phyloP scores from a whole-genome alignment of 2,113 vertebrate species.

The Syngnathus floridae region DNA sequence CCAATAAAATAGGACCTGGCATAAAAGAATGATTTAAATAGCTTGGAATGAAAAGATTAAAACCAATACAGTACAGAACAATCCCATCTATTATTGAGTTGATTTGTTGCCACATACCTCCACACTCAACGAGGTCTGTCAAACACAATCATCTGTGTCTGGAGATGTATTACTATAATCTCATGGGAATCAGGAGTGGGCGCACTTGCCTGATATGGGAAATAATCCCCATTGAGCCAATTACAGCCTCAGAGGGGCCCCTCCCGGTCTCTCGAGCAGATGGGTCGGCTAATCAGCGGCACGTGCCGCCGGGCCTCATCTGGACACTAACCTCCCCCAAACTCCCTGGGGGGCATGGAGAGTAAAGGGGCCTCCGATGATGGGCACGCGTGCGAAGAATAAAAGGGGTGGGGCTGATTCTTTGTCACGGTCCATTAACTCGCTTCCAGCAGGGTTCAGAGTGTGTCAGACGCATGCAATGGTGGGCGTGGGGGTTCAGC shows the following conservation, averaged over 20 bases:
- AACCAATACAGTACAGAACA: background rate
- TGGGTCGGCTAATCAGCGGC: slow-evolving; percentile 60
- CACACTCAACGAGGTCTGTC: slow-evolving; percentile 39
- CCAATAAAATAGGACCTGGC: background rate
- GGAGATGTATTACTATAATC: slow-evolving; percentile 48
- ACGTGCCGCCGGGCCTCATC: slow-evolving; percentile 53
- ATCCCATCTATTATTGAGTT: background rate
- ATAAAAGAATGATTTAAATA: background rate
- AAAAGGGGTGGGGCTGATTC: slow-evolving; percentile 34
- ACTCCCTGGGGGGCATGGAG: slow-evolving; percentile 40
- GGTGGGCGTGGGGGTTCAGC: slow-evolving; percentile 20
- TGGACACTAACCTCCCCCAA: slow-evolving; percentile 34
- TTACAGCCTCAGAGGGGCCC: slow-evolving; percentile 62
- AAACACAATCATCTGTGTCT: slow-evolving; percentile 32
- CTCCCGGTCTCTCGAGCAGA: slow-evolving; percentile 58
- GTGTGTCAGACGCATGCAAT: slow-evolving; percentile 41
- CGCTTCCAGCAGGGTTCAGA: slow-evolving; percentile 42
- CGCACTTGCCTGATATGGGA: slow-evolving; percentile 29
- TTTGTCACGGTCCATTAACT: slow-evolving; percentile 60
- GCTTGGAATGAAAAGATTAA: background rate
- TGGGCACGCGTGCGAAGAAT: slow-evolving; percentile 50
- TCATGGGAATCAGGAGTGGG: slow-evolving; percentile 37
- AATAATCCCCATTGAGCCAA: slow-evolving; percentile 71
- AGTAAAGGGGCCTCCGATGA: slow-evolving; percentile 48
- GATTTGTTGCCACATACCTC: slow-evolving; percentile 26